Evolutionary conservation across 2,113 vertebrate genomes (phyloP).

Genomic region (Dolichallabes microphthalmus): DNA sequence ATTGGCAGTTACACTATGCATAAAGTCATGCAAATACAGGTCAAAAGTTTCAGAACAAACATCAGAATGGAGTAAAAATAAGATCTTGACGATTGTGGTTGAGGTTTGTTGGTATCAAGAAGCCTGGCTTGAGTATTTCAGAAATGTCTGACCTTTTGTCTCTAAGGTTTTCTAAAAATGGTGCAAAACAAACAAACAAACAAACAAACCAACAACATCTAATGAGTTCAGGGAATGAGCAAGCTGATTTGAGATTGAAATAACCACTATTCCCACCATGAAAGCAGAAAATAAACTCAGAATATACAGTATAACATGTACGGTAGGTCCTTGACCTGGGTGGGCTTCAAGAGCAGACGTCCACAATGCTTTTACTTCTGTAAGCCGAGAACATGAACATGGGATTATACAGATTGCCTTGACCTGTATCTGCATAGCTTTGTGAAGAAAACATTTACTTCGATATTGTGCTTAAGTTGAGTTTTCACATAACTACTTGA

Average conservation of each 20-base stretch:
- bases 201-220: not conserved
- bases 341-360: not conserved
- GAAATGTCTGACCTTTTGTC: not conserved
- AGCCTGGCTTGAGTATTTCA: not conserved
- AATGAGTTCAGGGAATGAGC: not conserved
- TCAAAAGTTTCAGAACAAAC: not conserved
- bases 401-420: not conserved
- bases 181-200: not conserved
- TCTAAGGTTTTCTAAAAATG: not conserved
- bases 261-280: not conserved
- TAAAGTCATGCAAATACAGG: not conserved
- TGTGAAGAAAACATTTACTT: no score
- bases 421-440: no score
- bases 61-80: not conserved
- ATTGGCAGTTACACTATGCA: not conserved
- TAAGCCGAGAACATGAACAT: not conserved
- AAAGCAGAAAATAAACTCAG: not conserved
- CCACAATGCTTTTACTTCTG: not conserved
- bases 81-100: not conserved
- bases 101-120: not conserved
- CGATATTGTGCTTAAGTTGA: no score
- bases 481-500: no score
- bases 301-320: not conserved
- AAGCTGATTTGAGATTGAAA: not conserved
- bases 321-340: not conserved